These are phyloP conservation scores for Ciconia maguari DNA, from an alignment of 2,113 vertebrate genomes.

Conservation along the genomic window DNA sequence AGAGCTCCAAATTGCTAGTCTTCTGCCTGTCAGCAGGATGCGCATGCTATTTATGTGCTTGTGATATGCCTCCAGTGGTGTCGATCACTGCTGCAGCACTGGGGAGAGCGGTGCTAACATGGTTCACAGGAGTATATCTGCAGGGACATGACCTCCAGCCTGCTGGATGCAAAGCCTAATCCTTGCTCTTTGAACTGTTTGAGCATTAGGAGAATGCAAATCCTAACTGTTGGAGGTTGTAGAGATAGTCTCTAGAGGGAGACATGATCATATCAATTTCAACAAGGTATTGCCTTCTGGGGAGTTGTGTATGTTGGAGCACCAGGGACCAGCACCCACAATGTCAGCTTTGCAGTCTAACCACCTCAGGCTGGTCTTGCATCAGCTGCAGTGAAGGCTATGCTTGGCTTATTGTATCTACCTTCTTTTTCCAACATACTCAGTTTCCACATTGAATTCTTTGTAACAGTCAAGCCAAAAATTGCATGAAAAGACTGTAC, in stretches of 20 bases:
- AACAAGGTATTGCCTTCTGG: neutral
- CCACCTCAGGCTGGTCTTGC: neutral
- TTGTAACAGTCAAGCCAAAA: neutral
- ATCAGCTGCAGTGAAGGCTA: neutral
- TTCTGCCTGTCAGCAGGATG: neutral
- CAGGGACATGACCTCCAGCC: neutral
- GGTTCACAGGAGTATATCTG: accelerated
- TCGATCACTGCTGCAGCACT: neutral
- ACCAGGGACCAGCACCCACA: neutral
- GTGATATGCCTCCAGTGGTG: neutral
- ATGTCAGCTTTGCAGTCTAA: neutral
- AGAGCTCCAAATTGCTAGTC: neutral
- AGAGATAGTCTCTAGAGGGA: slow-evolving; percentile 15
- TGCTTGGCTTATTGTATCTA: neutral
- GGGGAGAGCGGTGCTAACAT: neutral
- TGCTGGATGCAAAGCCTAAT: neutral
- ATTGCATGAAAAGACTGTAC: neutral
- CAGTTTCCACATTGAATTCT: neutral
- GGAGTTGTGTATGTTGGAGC: accelerated
- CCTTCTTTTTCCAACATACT: neutral
- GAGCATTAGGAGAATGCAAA: neutral
- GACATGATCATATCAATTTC: neutral
- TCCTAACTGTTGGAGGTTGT: neutral
- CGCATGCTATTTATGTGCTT: neutral
- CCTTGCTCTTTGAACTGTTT: neutral